Conservation (phyloP, 2,888 invertebrate species). For the Coecobrya sp. region DNA sequence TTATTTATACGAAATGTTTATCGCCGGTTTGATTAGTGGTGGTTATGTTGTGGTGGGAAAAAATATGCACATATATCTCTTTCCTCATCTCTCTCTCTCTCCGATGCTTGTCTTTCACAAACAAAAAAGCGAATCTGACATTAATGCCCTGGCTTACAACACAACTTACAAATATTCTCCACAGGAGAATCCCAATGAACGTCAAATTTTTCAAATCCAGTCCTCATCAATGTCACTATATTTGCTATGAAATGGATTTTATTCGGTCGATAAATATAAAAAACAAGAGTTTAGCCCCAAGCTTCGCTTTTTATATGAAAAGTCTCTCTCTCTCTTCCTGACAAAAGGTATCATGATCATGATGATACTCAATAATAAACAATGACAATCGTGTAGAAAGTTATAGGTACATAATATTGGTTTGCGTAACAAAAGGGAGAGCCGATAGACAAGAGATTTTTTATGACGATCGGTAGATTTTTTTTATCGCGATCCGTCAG, state of each 20-base stretch:
- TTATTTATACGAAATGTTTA: not conserved
- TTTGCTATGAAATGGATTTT: slow-evolving; percentile 7
- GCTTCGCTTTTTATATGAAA: not conserved
- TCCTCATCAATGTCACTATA: slow-evolving; percentile 20
- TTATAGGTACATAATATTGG: not conserved
- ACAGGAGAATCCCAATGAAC: slow-evolving; percentile 6
- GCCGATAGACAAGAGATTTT: not conserved
- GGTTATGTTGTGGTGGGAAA: not conserved
- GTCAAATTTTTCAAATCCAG: not conserved
- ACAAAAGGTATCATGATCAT: not conserved
- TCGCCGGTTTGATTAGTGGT: not conserved
- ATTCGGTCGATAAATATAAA: not conserved
- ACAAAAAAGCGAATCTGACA: not conserved
- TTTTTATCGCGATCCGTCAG: not conserved
- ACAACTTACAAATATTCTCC: not conserved
- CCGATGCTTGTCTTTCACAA: too few species aligned
- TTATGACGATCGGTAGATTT: not conserved
- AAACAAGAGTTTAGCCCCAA: not conserved
- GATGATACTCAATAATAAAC: not conserved
- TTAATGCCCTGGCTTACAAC: not conserved
- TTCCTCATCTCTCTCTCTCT: too few species aligned
- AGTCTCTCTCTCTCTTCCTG: too few species aligned
- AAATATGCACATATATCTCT: not conserved
- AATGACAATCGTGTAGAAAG: not conserved
- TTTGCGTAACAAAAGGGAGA: not conserved